Conservation (phyloP, 2,797 vertebrate species). For the Sebastolobus alascanus region DNA sequence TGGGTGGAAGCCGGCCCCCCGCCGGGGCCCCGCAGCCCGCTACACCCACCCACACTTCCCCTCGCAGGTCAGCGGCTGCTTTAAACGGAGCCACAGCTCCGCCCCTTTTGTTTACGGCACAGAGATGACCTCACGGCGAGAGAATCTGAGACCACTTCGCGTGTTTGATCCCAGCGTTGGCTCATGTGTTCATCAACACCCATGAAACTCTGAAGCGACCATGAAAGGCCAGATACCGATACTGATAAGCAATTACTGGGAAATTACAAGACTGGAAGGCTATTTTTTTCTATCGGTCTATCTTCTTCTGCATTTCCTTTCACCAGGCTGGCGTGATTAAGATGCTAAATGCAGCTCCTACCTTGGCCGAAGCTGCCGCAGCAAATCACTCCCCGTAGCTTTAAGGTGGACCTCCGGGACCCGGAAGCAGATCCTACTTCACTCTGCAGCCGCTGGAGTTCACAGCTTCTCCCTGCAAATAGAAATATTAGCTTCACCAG, state of each 20-base stretch:
- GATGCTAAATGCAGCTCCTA: conserved; percentile 78
- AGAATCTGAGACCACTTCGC: conserved; percentile 5
- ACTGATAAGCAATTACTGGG: too few relatives aligned
- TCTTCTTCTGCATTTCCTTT: not conserved
- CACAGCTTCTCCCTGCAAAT: conserved; percentile 31
- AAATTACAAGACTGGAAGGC: not conserved
- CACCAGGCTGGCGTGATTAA: conserved; percentile 71
- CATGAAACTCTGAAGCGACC: not conserved
- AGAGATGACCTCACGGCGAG: conserved; percentile 26
- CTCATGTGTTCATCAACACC: not conserved
- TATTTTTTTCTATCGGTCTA: fast-evolving
- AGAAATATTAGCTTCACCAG: not conserved
- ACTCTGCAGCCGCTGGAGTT: conserved; percentile 28
- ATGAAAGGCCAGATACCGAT: too few relatives aligned
- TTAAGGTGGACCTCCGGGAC: conserved; percentile 86
- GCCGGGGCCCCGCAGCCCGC: conserved; percentile 60
- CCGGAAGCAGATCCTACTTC: conserved; percentile 62
- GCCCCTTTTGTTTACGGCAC: conserved; percentile 85
- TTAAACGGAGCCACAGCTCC: conserved; percentile 75
- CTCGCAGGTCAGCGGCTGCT: conserved; percentile 84
- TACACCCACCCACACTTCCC: conserved; percentile 69
- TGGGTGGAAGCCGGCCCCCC: conserved; percentile 80
- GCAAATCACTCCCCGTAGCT: conserved; percentile 80
- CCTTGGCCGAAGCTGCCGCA: conserved; percentile 69
- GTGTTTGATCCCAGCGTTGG: conserved; percentile 14